phyloP scores from a whole-genome alignment of 1,140 invertebrate species.

The Achatina immaculata region DNA sequence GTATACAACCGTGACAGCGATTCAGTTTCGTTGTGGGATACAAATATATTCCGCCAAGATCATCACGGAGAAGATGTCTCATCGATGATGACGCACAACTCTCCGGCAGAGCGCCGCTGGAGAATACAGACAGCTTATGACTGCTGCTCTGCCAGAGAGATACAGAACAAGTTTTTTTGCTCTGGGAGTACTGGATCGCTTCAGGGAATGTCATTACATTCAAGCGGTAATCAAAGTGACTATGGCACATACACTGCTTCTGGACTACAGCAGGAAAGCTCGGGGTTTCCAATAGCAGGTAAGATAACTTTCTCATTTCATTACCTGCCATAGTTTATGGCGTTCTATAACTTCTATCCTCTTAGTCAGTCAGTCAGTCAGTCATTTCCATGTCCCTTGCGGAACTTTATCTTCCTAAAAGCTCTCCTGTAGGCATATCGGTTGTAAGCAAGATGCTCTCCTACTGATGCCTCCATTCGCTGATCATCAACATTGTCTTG shows the following conservation, averaged over 20 bases:
- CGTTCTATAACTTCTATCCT: no score
- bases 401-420: no score
- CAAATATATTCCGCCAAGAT: not conserved
- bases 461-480: no score
- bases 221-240: conserved; percentile 57
- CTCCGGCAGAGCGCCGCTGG: not conserved
- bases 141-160: conserved; percentile 35
- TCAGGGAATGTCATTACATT: conserved; percentile 65
- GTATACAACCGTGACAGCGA: not conserved
- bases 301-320: no score
- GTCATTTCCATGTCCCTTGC: no score
- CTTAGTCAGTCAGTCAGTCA: no score
- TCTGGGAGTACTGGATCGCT: conserved; percentile 67
- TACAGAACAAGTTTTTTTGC: conserved; percentile 67
- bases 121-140: conserved; percentile 16
- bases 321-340: no score
- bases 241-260: conserved; percentile 43
- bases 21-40: not conserved
- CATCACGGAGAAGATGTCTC: conserved; percentile 2
- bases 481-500: no score
- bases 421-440: no score
- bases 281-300: conserved; percentile 66
- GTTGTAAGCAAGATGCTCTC: no score
- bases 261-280: conserved; percentile 48
- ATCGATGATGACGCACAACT: not conserved